A percentile compares a stretch with the other conserved stretches of the same genome.
Evolutionary conservation across 2,888 invertebrate species (phyloP).

Genomic region (Tinea pellionella): DNA sequence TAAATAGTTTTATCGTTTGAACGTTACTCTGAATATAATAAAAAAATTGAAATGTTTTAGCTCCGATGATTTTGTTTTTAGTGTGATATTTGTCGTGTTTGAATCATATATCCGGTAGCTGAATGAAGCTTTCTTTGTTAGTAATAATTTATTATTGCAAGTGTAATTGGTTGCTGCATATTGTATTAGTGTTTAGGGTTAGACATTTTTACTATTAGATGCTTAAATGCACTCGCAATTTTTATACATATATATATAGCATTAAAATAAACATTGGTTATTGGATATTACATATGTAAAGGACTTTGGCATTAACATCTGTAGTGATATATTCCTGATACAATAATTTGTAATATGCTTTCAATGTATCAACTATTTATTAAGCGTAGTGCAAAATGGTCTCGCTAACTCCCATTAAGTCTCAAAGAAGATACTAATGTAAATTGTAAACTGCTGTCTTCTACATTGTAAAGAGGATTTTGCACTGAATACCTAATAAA

Average conservation of each 20-base stretch:
- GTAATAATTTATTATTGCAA: conserved; percentile 45
- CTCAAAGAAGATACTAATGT: neutral
- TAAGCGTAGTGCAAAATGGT: conserved; percentile 32
- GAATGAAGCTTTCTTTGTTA: neutral
- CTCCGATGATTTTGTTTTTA: neutral
- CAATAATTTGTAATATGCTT: neutral
- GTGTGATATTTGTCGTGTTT: neutral
- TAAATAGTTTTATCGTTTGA: neutral
- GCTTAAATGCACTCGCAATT: conserved; percentile 43
- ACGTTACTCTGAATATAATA: neutral
- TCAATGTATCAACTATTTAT: neutral
- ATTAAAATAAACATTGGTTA: conserved; percentile 6
- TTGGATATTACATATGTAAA: conserved; percentile 18
- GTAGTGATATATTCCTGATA: neutral
- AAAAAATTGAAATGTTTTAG: neutral
- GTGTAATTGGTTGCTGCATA: conserved; percentile 50
- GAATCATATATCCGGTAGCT: neutral
- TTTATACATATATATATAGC: too few species aligned
- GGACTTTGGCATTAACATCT: neutral
- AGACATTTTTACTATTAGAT: conserved; percentile 46
- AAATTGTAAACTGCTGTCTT: neutral
- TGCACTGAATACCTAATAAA: conserved; percentile 25
- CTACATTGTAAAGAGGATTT: neutral
- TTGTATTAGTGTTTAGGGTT: conserved; percentile 43
- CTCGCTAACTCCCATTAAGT: conserved; percentile 20